Evolutionary conservation across 2,888 invertebrate species (phyloP).

Genomic region (Acronicta psi): DNA sequence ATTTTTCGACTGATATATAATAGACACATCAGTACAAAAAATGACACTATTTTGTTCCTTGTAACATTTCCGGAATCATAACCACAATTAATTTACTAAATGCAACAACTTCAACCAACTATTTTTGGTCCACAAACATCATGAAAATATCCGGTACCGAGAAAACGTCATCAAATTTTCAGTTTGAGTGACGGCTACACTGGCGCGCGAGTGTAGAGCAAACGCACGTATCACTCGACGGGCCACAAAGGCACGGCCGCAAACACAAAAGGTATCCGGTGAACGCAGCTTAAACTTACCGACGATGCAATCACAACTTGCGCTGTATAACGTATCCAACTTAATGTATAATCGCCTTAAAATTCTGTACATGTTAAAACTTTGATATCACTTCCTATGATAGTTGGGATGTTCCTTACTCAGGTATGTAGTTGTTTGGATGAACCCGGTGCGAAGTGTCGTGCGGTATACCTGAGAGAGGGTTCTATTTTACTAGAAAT

Average conservation of each 20-base stretch:
- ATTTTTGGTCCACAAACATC: constrained; percentile 13
- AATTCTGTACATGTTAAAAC: constrained; percentile 58
- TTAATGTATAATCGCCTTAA: constrained; percentile 72
- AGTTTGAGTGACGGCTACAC: constrained; percentile 61
- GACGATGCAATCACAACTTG: constrained; percentile 84
- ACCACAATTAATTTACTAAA: constrained; percentile 1
- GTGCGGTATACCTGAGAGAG: neutral
- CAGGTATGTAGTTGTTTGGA: constrained; percentile 7
- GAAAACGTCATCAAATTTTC: constrained; percentile 58
- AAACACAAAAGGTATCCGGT: constrained; percentile 81
- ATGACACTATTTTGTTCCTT: no score
- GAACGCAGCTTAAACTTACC: constrained; percentile 72
- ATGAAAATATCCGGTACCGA: constrained; percentile 17
- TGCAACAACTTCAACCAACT: neutral
- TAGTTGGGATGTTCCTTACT: constrained; percentile 35
- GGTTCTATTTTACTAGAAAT: no score
- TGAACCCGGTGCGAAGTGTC: neutral
- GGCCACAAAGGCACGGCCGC: constrained; percentile 73
- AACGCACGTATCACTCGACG: constrained; percentile 68
- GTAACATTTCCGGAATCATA: neutral
- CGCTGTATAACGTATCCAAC: constrained; percentile 63
- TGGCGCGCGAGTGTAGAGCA: constrained; percentile 70
- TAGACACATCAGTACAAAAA: no score
- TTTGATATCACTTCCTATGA: constrained; percentile 48
- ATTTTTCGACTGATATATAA: no score